Base-by-base conservation (phyloP, 2,797 vertebrate species). In the Psittacula echo region DNA sequence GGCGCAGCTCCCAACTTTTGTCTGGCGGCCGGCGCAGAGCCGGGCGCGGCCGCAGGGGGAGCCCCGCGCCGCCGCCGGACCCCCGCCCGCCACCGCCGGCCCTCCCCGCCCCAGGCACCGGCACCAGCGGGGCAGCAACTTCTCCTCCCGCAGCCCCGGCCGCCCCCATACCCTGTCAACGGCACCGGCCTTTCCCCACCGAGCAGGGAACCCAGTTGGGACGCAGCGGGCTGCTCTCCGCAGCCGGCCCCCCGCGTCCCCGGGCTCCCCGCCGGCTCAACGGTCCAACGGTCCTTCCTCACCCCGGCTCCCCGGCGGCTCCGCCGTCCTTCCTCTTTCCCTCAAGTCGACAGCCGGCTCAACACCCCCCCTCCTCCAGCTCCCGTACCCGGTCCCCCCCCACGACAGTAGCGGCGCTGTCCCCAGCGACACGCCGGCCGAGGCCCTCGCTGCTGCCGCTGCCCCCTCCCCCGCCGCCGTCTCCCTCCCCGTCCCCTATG, bases 1-100 rank as follows among this genome's bases (percentile, higher is more conserved):
- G 85, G 81, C 94, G 68, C 90, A 94, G 94, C 88, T 92, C 92
- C 90, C 79, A 95, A 97, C 89, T 95, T 93, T 90, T 93, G 93
- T 93, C 80, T 76, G 54, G 54, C 61, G 48, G 82, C 71, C 50
- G 87, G 80, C 67, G 95, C 93, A 95, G 67, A 56, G 37, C 93
- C 76, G 65, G 61, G 58, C 84, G 34, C 79, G 64, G 93, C 91
- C 96, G 70, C 42, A 58, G 82, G 89, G 93, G 94, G 92, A 86
- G 85, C 92, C 66, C 53, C 58, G 64, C 53, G 9, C 72, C 48
- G 51, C 72, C 64, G n/a, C 64, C 85, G 81, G 89, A 39, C 83
- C 75, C 51, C 72, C 44, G 22, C 71, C 81, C 20, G 77, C 58
- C 24, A 42, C 45, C 34, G 16, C 87, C 76, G 62, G 65, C 64